phyloP scores from a whole-genome alignment of 2,888 invertebrate genomes.

The Theretra japonica region DNA sequence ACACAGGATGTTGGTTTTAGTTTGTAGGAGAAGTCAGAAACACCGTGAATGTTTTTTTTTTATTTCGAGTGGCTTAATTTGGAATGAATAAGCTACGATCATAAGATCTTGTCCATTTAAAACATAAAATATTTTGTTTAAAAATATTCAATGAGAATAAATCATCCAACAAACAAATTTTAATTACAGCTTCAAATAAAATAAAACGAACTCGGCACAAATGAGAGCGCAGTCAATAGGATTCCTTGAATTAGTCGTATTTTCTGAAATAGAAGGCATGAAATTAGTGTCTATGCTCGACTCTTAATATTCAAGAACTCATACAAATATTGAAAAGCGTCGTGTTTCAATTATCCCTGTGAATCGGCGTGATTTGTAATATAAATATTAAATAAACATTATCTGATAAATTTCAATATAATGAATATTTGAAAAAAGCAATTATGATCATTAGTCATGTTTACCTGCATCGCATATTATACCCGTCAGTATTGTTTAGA shows the following conservation, averaged over 20 bases:
- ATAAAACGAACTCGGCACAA: background rate
- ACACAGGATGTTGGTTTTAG: too few species aligned
- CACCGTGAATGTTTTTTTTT: too few species aligned
- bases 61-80: too few species aligned
- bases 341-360: background rate
- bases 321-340: background rate
- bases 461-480: background rate
- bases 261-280: slow-evolving; percentile 2
- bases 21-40: too few species aligned
- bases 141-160: too few species aligned
- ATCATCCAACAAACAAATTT: background rate
- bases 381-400: background rate
- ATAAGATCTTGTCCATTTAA: too few species aligned
- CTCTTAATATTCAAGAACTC: background rate
- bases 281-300: background rate
- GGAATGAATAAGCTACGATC: too few species aligned
- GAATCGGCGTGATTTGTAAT: background rate
- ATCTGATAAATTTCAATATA: background rate
- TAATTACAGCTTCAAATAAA: background rate
- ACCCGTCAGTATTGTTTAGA: background rate
- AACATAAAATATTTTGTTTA: too few species aligned
- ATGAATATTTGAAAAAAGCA: background rate
- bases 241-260: background rate
- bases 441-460: background rate
- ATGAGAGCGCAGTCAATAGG: background rate